Percentiles rank a stretch among this genome's conserved stretches.
phyloP scores from a whole-genome alignment of 2,113 vertebrate species.

The Conger conger region DNA sequence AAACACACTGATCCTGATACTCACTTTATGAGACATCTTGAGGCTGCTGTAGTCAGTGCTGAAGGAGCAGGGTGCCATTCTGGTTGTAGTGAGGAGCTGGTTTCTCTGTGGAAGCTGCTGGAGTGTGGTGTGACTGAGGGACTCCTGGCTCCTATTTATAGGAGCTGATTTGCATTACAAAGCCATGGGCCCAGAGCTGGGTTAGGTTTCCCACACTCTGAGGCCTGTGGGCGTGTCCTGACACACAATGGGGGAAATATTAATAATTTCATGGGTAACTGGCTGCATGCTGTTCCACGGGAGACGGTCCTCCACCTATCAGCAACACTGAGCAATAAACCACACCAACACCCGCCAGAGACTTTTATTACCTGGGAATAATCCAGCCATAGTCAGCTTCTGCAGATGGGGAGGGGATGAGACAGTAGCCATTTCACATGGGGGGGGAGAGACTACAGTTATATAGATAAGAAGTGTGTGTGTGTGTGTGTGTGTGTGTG shows the following conservation, averaged over 20 bases:
- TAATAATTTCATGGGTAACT: slow-evolving; percentile 64
- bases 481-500: too few species aligned
- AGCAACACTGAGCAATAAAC: slow-evolving; percentile 49
- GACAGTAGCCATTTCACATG: not conserved
- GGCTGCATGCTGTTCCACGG: slow-evolving; percentile 50
- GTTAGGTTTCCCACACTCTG: slow-evolving; percentile 77
- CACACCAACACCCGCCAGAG: not conserved
- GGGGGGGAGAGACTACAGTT: not conserved
- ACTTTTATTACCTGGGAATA: slow-evolving; percentile 13
- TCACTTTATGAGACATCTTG: slow-evolving; percentile 58
- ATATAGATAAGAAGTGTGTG: too few species aligned
- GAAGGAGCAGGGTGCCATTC: slow-evolving; percentile 61
- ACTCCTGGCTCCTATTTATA: slow-evolving; percentile 65
- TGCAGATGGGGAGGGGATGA: not conserved
- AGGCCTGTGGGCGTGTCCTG: slow-evolving; percentile 62
- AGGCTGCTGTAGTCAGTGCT: slow-evolving; percentile 46
- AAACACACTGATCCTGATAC: slow-evolving; percentile 20
- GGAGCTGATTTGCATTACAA: slow-evolving; percentile 71
- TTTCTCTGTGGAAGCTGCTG: slow-evolving; percentile 38
- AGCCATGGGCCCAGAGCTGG: slow-evolving; percentile 68
- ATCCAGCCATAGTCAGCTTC: not conserved
- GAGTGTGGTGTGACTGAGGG: slow-evolving; percentile 53
- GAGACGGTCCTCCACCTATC: slow-evolving; percentile 65
- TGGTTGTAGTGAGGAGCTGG: slow-evolving; percentile 38
- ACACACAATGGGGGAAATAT: slow-evolving; percentile 65